Evolutionary conservation across 2,113 vertebrate species (phyloP).

Genomic region (Gopherus evgoodei): DNA sequence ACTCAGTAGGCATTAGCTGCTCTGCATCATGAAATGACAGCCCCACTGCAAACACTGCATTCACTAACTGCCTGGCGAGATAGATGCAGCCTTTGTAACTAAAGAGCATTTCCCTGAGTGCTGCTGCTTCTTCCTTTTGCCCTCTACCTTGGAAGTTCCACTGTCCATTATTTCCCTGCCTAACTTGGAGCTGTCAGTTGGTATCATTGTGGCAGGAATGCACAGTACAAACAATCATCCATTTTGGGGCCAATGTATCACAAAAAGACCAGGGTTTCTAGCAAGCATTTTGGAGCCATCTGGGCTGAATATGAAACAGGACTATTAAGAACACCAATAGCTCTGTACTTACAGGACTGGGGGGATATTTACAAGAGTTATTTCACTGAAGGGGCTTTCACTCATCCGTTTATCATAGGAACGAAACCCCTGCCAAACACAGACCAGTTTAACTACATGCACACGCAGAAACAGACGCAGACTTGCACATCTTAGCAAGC

Average conservation of each 20-base stretch:
- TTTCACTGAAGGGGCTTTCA: neutral
- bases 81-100: neutral
- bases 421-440: rapidly evolving
- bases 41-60: rapidly evolving
- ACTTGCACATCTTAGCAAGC: neutral
- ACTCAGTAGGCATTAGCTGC: neutral
- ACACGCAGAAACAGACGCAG: rapidly evolving
- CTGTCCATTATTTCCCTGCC: rapidly evolving
- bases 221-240: rapidly evolving
- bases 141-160: neutral
- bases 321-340: rapidly evolving
- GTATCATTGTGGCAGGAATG: neutral
- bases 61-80: neutral
- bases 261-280: neutral
- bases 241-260: neutral
- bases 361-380: neutral
- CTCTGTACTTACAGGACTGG: rapidly evolving
- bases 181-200: rapidly evolving
- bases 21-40: neutral
- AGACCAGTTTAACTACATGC: neutral
- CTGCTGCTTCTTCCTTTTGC: rapidly evolving
- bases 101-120: rapidly evolving
- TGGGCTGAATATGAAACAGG: neutral
- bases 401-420: neutral
- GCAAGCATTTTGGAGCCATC: neutral